Conservation (phyloP, 2,888 invertebrate genomes). For the Lasioglossum calceatum region DNA sequence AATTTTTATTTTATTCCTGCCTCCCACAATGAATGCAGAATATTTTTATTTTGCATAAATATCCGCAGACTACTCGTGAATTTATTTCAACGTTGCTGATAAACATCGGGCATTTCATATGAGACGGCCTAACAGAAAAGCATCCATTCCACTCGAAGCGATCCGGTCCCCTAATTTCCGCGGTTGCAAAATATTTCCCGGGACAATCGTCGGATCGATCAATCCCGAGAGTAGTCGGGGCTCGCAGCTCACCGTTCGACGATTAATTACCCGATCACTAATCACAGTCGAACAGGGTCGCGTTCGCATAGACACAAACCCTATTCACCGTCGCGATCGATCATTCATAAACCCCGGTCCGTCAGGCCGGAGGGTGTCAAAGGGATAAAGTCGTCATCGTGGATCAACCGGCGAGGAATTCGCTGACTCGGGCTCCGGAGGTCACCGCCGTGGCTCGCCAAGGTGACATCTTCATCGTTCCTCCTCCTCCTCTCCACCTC, state of each 20-base stretch:
- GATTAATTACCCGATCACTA: slow-evolving; percentile 47
- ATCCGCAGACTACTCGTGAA: too few relatives aligned
- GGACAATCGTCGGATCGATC: slow-evolving; percentile 4
- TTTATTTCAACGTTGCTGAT: background rate
- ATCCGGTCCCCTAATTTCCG: background rate
- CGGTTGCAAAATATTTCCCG: background rate
- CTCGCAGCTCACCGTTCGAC: slow-evolving; percentile 1
- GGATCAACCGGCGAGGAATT: slow-evolving; percentile 66
- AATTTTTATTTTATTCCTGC: too few relatives aligned
- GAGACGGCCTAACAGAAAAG: background rate
- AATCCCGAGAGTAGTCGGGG: background rate
- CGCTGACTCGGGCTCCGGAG: slow-evolving; percentile 66
- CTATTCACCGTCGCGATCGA: slow-evolving; percentile 56
- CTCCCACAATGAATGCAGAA: too few relatives aligned
- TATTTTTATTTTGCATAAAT: too few relatives aligned
- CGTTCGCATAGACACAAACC: slow-evolving; percentile 45
- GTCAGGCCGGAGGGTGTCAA: slow-evolving; percentile 50
- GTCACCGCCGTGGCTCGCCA: slow-evolving; percentile 57
- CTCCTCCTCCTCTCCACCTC: background rate
- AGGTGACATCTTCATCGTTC: slow-evolving; percentile 68
- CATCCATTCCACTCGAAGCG: background rate
- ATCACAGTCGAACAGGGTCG: slow-evolving; percentile 29
- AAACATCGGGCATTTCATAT: too few relatives aligned
- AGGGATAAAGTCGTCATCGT: slow-evolving; percentile 68
- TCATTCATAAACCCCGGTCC: slow-evolving; percentile 54